These are phyloP conservation scores for Drosophila takahashii DNA, from an alignment of 1,140 invertebrate species.

Conservation along the genomic window DNA sequence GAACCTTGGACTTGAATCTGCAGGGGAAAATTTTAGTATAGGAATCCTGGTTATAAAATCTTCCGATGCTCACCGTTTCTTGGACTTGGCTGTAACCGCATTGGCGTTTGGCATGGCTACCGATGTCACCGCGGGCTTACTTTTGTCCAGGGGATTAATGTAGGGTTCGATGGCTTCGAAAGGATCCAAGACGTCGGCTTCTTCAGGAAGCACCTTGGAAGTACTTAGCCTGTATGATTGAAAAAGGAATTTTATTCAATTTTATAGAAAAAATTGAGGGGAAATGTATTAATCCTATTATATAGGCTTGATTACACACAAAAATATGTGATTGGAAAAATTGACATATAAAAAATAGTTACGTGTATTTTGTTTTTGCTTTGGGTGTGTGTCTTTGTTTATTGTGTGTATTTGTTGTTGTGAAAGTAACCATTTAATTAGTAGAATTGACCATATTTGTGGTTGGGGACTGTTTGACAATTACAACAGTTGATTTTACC, in stretches of 20 bases:
- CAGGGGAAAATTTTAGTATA: background rate
- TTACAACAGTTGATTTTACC: too few relatives aligned
- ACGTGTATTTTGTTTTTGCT: too few relatives aligned
- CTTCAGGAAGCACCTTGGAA: slow-evolving; percentile 27
- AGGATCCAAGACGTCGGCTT: slow-evolving; percentile 52
- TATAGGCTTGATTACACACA: too few relatives aligned
- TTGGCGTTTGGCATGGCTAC: slow-evolving; percentile 4
- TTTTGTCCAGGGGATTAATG: slow-evolving; percentile 41
- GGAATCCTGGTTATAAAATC: background rate
- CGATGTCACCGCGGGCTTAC: slow-evolving; percentile 5
- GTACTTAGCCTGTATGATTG: slow-evolving; percentile 38
- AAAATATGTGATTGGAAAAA: too few relatives aligned
- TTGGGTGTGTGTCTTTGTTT: too few relatives aligned
- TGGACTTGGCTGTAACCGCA: slow-evolving; percentile 56
- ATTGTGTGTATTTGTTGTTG: too few relatives aligned
- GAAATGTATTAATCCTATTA: too few relatives aligned
- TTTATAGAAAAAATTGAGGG: background rate
- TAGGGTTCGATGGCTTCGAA: slow-evolving; percentile 74
- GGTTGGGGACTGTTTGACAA: too few relatives aligned
- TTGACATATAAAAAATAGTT: too few relatives aligned
- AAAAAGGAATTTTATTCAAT: background rate
- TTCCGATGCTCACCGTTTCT: slow-evolving; percentile 45
- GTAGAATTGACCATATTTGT: too few relatives aligned
- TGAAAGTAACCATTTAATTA: too few relatives aligned
- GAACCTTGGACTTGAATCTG: slow-evolving; percentile 74